Conservation (phyloP, 1,140 invertebrate genomes). For the Megathymus violae region DNA sequence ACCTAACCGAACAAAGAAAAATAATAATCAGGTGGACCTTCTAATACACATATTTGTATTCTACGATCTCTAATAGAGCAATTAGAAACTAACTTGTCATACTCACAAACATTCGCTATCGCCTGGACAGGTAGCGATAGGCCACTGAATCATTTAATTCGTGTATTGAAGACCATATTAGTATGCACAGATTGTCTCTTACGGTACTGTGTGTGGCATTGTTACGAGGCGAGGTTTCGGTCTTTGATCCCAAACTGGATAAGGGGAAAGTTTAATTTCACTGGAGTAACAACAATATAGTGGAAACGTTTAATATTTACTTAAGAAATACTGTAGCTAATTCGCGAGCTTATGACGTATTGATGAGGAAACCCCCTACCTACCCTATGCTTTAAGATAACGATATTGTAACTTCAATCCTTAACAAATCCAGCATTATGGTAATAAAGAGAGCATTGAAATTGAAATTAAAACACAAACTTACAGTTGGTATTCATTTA, state of each 20-base stretch:
- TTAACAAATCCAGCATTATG: too few relatives aligned
- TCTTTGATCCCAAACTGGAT: conserved; percentile 65
- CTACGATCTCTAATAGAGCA: conserved; percentile 19
- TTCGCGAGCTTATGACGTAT: too few relatives aligned
- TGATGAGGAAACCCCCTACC: too few relatives aligned
- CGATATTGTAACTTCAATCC: too few relatives aligned
- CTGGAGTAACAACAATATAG: conserved; percentile 49
- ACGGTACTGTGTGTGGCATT: conserved; percentile 68
- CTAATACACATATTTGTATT: conserved; percentile 12
- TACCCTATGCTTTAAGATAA: too few relatives aligned
- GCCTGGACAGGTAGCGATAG: conserved; percentile 16
- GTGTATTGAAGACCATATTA: conserved; percentile 51
- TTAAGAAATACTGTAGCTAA: too few relatives aligned
- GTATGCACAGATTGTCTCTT: conserved; percentile 54
- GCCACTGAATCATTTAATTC: conserved; percentile 37
- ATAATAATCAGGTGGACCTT: not conserved
- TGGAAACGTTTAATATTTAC: conserved; percentile 38
- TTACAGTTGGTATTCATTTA: too few relatives aligned
- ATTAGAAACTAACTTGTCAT: conserved; percentile 34
- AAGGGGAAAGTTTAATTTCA: conserved; percentile 74
- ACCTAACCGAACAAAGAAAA: too few relatives aligned
- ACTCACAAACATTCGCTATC: conserved; percentile 23
- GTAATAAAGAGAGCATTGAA: too few relatives aligned
- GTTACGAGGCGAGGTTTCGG: conserved; percentile 47
- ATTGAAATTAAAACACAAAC: too few relatives aligned